These are phyloP conservation scores for Aradus depressus DNA, from an alignment of 2,888 invertebrate genomes.

Conservation along the genomic window DNA sequence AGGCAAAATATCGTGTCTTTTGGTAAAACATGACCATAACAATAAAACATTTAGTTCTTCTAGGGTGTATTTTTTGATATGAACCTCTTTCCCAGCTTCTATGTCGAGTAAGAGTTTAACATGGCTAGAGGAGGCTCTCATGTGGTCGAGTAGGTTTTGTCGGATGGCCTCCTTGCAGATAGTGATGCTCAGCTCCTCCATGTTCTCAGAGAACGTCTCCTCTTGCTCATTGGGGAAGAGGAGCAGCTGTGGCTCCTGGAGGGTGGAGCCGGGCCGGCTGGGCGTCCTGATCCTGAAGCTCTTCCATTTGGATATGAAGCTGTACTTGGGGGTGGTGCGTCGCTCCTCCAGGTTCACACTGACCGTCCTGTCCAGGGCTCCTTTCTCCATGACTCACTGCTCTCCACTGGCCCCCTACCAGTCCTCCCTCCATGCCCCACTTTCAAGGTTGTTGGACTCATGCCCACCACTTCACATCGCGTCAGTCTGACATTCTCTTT, in stretches of 20 bases:
- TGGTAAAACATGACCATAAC: slow-evolving; percentile 58
- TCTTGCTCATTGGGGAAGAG: slow-evolving; percentile 28
- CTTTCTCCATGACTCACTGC: slow-evolving; percentile 31
- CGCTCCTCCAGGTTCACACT: slow-evolving; percentile 39
- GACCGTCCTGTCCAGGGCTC: slow-evolving; percentile 38
- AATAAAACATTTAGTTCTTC: slow-evolving; percentile 17
- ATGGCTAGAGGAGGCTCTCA: slow-evolving; percentile 54
- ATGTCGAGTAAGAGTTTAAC: slow-evolving; percentile 60
- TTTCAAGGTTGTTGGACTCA: slow-evolving; percentile 15
- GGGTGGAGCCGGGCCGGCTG: slow-evolving; percentile 14
- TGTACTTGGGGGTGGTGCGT: slow-evolving; percentile 16
- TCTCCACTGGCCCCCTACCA: slow-evolving; percentile 3
- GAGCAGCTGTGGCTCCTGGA: slow-evolving; percentile 25
- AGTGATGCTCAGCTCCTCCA: slow-evolving; percentile 35
- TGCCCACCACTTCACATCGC: too few species aligned
- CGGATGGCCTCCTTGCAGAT: slow-evolving; percentile 52
- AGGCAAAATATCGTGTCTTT: slow-evolving; percentile 53
- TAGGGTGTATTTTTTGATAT: slow-evolving; percentile 4
- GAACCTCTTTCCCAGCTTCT: slow-evolving; percentile 50
- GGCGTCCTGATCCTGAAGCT: slow-evolving; percentile 25
- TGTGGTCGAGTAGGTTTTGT: slow-evolving; percentile 61
- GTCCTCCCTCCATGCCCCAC: slow-evolving; percentile 7
- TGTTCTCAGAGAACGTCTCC: slow-evolving; percentile 17
- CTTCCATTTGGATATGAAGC: slow-evolving; percentile 30
- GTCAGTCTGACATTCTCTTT: too few species aligned